These are phyloP conservation scores for Muraenolepis orangiensis DNA, from an alignment of 2,797 vertebrate genomes.

Conservation along the genomic window DNA sequence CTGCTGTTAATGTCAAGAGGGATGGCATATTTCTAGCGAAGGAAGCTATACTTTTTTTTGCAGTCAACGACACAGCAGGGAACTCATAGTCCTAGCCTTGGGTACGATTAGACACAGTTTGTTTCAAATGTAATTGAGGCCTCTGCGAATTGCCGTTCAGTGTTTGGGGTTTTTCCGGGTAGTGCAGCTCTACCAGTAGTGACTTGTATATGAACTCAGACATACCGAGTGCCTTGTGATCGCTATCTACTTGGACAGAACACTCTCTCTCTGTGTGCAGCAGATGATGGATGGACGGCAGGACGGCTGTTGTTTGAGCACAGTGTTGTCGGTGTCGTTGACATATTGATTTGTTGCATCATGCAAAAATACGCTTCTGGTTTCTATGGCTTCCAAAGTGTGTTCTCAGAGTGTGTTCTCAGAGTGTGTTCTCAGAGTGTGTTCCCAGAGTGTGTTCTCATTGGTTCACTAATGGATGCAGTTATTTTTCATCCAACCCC, in stretches of 20 bases:
- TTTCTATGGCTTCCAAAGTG: not conserved
- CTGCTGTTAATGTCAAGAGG: not conserved
- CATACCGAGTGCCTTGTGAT: not conserved
- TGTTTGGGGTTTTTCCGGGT: not conserved
- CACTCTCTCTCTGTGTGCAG: too few relatives aligned
- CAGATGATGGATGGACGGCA: not conserved
- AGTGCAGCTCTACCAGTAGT: too few relatives aligned
- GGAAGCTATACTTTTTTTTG: not conserved
- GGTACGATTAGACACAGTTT: not conserved
- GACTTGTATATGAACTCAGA: not conserved
- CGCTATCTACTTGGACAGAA: too few relatives aligned
- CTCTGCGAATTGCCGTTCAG: not conserved
- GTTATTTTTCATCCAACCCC: not conserved
- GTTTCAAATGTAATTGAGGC: not conserved
- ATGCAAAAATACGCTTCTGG: not conserved
- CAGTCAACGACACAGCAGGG: not conserved
- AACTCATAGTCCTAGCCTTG: not conserved
- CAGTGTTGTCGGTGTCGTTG: not conserved
- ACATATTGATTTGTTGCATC: not conserved
- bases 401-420: too few relatives aligned
- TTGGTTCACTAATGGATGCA: not conserved
- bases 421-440: too few relatives aligned
- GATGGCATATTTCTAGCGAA: not conserved
- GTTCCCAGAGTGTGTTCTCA: not conserved
- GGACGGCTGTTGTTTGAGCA: not conserved